phyloP scores from a whole-genome alignment of 2,888 invertebrate species.

The Cataglyphis altisquamis region DNA sequence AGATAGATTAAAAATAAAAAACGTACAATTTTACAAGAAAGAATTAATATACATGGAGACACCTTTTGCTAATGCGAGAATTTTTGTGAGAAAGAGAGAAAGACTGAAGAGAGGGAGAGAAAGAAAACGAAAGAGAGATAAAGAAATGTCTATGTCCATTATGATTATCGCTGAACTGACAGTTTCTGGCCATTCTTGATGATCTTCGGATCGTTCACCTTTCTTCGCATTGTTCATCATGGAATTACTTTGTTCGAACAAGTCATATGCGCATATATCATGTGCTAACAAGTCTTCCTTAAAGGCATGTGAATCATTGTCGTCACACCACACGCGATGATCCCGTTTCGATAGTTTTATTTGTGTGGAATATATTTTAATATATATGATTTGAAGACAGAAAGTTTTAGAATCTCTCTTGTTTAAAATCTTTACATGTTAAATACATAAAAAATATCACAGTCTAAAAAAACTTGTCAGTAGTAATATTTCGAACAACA shows the following conservation, averaged over 20 bases:
- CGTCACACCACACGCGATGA: not conserved
- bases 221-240: slow-evolving; percentile 65
- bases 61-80: not conserved
- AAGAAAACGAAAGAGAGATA: not conserved
- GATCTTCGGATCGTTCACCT: slow-evolving; percentile 75
- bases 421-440: not conserved
- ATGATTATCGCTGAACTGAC: slow-evolving; percentile 11
- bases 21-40: not conserved
- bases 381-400: not conserved
- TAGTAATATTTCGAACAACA: not conserved
- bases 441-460: not conserved
- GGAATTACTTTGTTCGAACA: slow-evolving; percentile 42
- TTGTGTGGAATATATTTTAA: not conserved
- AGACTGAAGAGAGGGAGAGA: not conserved
- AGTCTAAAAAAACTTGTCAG: not conserved
- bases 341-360: not conserved
- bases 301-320: slow-evolving; percentile 30
- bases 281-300: slow-evolving; percentile 20
- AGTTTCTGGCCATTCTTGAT: slow-evolving; percentile 57
- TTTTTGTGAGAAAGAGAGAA: not conserved
- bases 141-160: not conserved
- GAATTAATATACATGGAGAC: not conserved
- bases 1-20: not conserved
- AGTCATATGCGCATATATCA: slow-evolving; percentile 31
- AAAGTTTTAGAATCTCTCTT: not conserved